Conservation (phyloP, 1,140 invertebrate genomes). For the Macrosteles quadrilineatus region DNA sequence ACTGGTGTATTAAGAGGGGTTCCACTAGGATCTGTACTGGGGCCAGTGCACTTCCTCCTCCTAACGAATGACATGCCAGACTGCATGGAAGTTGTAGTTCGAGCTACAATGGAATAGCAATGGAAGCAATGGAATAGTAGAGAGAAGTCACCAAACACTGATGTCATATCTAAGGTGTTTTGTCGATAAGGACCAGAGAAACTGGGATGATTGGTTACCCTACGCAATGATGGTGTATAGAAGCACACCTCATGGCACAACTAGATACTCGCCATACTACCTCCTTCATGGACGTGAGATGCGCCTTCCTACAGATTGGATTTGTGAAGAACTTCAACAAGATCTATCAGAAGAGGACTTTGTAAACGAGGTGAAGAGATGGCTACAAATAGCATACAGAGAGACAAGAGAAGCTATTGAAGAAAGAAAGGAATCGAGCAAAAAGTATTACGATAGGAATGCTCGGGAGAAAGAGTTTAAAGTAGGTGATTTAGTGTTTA, state of each 20-base stretch:
- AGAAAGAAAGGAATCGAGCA: neutral
- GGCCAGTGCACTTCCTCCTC: too few species aligned
- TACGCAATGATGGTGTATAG: conserved; percentile 29
- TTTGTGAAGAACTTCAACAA: neutral
- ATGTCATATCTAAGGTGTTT: conserved; percentile 47
- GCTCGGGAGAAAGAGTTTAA: neutral
- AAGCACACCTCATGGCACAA: too few species aligned
- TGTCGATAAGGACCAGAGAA: conserved; percentile 37
- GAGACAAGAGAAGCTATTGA: neutral
- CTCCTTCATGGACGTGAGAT: neutral
- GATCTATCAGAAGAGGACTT: conserved; percentile 4
- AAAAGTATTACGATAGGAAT: conserved; percentile 7
- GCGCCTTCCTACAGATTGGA: conserved; percentile 3
- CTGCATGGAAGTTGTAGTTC: too few species aligned
- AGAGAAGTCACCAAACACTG: conserved; percentile 45
- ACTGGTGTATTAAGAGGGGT: too few species aligned
- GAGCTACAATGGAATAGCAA: too few species aligned
- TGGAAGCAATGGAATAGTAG: conserved; percentile 48
- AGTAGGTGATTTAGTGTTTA: neutral
- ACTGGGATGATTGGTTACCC: conserved; percentile 44
- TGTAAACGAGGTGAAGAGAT: neutral
- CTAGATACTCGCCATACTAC: neutral
- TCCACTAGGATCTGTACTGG: too few species aligned
- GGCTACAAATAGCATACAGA: neutral
- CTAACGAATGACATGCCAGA: too few species aligned